Base-by-base conservation (phyloP, 2,888 invertebrate genomes). In the Hydropsyche betteni region DNA sequence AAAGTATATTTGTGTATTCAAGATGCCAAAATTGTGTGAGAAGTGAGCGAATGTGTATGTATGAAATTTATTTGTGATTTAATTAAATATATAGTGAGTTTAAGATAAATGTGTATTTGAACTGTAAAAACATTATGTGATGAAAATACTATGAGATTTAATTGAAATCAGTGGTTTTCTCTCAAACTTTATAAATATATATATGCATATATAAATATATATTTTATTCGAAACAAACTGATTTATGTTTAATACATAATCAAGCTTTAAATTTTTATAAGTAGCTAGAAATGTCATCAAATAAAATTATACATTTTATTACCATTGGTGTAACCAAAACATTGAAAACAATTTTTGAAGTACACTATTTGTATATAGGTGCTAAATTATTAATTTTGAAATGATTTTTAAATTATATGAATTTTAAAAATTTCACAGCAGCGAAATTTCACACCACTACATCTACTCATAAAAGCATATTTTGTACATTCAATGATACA, bases 1-100 rank as follows among this genome's bases (percentile, higher is more conserved):
- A 89, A 89, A 89, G 88, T 89, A 88, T 89, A 89, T 89, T 89
- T 88, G 89, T 88, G 88, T 89, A 88, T 87, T 83, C 84, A 85
- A 88, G 88, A 88, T 88, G 88, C 88, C 89, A 89, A 88, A 87
- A 87, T 78, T 78, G 64, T 79, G 77, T 75, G 77, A 75, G 77
- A 76, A 75, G 72, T 53, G 79, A 75, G 74, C 76, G 79, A 78
- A 79, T 79, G 79, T 69, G 68, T 71, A 64, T 74, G 77, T 36
- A 76, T 76, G 75, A 74, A 74, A 77, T 76, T 74, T 79, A 74
- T 75, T 75, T 77, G 75, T 77, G 75, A 78, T 79, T 78, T 77
- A 33, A 79, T 78, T 75, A 76, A 78, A 75, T 76, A 75, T 79
- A 79, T 78, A 78, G 78, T 78, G 78, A 78, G 72, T 78, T 76